phyloP scores from a whole-genome alignment of 2,113 vertebrate genomes.

The Alouatta palliata region DNA sequence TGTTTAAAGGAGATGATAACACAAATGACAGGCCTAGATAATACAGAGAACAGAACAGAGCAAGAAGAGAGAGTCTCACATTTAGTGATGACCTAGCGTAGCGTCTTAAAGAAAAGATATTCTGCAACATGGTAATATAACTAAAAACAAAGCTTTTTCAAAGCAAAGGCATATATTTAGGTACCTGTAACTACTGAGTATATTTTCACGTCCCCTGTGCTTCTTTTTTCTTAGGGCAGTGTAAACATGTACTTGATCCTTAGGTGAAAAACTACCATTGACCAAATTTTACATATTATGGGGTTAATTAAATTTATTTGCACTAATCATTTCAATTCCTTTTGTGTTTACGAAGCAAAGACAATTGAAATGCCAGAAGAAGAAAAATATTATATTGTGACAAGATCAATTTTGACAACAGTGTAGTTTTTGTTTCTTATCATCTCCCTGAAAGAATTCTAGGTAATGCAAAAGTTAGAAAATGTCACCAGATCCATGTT shows the following conservation, averaged over 20 bases:
- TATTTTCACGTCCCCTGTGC: background rate
- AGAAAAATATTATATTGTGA: background rate
- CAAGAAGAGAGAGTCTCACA: background rate
- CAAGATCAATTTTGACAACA: constrained; percentile 22
- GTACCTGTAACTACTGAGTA: background rate
- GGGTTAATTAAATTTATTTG: constrained; percentile 10
- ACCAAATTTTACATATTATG: background rate
- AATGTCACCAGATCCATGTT: background rate
- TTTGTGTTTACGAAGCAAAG: constrained; percentile 33
- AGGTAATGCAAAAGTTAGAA: background rate
- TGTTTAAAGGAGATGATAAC: background rate
- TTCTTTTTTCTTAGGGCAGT: background rate
- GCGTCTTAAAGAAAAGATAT: background rate
- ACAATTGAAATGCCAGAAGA: background rate
- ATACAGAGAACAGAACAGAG: background rate
- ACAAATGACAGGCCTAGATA: background rate
- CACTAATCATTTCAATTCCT: background rate
- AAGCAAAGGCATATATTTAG: background rate
- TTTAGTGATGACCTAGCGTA: background rate
- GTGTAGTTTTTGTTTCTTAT: background rate
- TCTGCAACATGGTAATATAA: background rate
- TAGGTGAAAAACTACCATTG: constrained; percentile 14
- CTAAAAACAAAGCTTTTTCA: background rate
- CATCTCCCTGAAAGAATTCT: background rate
- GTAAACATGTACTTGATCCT: background rate